Percentiles rank a stretch among this genome's conserved stretches.
Evolutionary conservation across 2,888 invertebrate genomes (phyloP).

Genomic region (Morpho achilles): DNA sequence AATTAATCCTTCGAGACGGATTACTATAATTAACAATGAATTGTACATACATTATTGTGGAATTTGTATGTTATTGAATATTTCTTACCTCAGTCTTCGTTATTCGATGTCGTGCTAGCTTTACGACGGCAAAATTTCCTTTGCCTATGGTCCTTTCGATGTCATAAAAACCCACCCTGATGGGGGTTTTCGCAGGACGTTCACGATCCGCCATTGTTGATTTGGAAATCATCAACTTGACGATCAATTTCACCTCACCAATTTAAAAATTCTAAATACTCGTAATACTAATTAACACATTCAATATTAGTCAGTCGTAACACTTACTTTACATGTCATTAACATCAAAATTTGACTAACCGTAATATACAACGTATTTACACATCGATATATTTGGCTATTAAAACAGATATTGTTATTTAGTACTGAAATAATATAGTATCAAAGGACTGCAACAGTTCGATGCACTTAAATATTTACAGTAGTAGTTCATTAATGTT

Average conservation of each 20-base stretch:
- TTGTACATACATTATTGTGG: too few species aligned
- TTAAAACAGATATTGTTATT: conserved; percentile 26
- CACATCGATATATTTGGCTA: conserved; percentile 28
- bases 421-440: conserved; percentile 41
- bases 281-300: conserved; percentile 36
- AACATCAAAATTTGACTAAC: conserved; percentile 17
- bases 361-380: conserved; percentile 11
- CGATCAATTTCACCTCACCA: conserved; percentile 45
- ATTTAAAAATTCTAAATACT: conserved; percentile 20
- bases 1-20: conserved; percentile 19
- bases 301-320: conserved; percentile 34
- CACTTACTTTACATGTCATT: conserved; percentile 30
- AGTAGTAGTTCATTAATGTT: conserved; percentile 24
- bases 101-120: conserved; percentile 97
- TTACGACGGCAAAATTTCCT: conserved; percentile 99
- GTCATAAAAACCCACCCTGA: conserved; percentile 98
- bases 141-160: conserved; percentile 98
- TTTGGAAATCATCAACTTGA: conserved; percentile 51
- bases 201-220: conserved; percentile 78
- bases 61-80: background rate
- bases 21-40: conserved; percentile 1
- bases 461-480: conserved; percentile 29
- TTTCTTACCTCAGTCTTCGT: conserved; percentile 97
- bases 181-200: conserved; percentile 82
- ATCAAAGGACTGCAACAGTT: conserved; percentile 48